A percentile compares a stretch with the other conserved stretches of the same genome.
Conservation (phyloP, 2,888 invertebrate genomes). For the Drosophila diplacantha region DNA sequence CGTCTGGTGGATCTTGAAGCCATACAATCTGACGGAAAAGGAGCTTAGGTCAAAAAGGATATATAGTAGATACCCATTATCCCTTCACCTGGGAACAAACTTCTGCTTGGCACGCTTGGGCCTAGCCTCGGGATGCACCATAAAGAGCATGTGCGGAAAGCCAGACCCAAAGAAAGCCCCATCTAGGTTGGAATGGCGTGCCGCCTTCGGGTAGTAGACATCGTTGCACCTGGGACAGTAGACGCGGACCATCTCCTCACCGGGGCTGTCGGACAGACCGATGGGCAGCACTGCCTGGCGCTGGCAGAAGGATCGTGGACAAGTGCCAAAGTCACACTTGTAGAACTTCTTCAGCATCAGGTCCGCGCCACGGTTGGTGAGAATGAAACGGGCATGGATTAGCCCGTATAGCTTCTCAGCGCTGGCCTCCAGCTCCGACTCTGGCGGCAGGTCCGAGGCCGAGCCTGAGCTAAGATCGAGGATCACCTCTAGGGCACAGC, state of each 20-base stretch:
- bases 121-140: conserved; percentile 99
- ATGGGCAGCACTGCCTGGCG: conserved; percentile 98
- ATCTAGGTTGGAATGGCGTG: conserved; percentile 98
- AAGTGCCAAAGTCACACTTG: conserved; percentile 97
- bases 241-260: conserved; percentile 99
- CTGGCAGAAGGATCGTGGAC: conserved; percentile 99
- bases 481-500: conserved; percentile 99
- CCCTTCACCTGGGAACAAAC: conserved; percentile 93
- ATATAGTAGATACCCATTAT: background rate
- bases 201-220: conserved; percentile 98
- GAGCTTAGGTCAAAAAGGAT: background rate
- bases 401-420: conserved; percentile 99
- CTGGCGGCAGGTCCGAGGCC: conserved; percentile 93
- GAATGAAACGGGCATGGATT: conserved; percentile 98
- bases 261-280: conserved; percentile 97
- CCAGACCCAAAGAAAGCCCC: conserved; percentile 99
- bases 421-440: conserved; percentile 98
- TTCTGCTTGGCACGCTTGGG: conserved; percentile 97
- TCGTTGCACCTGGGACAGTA: conserved; percentile 99
- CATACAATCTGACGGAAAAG: conserved; percentile 41
- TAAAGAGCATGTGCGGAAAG: conserved; percentile 99
- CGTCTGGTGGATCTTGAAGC: conserved; percentile 57
- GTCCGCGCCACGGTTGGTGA: conserved; percentile 98
- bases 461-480: conserved; percentile 88
- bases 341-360: conserved; percentile 99